Evolutionary conservation across 2,113 vertebrate species (phyloP).

Genomic region (Coturnix japonica): DNA sequence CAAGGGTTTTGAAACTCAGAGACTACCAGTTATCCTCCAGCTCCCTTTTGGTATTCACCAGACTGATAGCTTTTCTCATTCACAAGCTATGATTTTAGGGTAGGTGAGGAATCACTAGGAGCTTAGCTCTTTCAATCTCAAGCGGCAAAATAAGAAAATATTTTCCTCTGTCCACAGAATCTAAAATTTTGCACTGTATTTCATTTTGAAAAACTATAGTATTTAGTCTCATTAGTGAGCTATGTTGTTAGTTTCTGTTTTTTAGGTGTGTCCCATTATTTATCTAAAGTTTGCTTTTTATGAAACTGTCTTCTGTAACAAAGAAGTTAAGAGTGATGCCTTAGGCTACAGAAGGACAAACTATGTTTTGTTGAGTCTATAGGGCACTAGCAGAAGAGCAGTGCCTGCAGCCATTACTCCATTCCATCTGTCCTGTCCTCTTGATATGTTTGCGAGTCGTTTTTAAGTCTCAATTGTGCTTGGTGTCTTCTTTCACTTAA

Average conservation of each 20-base stretch:
- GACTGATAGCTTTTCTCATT: rapidly evolving
- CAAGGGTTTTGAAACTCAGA: background rate
- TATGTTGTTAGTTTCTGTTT: background rate
- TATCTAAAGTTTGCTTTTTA: background rate
- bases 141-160: background rate
- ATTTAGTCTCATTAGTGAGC: background rate
- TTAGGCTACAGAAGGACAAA: background rate
- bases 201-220: background rate
- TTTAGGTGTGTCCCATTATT: background rate
- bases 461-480: constrained; percentile 2
- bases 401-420: background rate
- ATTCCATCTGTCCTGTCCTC: constrained; percentile 44
- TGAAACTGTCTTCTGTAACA: background rate
- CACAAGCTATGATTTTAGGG: background rate
- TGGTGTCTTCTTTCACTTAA: background rate
- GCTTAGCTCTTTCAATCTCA: background rate
- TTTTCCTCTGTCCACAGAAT: background rate
- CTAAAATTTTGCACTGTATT: background rate
- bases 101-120: background rate
- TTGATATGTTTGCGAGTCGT: background rate
- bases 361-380: background rate
- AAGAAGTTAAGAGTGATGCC: background rate
- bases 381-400: background rate
- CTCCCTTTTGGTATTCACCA: background rate
- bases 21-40: background rate